Evolutionary conservation across 2,888 invertebrate genomes (phyloP).

Genomic region (Metallyticus violacea): DNA sequence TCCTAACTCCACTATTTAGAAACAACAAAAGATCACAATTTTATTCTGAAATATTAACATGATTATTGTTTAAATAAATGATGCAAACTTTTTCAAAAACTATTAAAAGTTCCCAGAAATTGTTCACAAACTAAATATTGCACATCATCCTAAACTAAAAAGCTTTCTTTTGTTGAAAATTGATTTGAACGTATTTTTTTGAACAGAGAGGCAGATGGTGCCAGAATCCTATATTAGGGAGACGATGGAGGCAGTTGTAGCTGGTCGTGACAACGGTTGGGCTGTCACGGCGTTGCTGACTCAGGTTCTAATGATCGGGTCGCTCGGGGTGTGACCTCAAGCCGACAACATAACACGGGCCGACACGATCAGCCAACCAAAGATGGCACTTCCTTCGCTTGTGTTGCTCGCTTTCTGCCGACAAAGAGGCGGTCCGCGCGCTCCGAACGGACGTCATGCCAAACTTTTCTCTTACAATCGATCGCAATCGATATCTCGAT

Average conservation of each 20-base stretch:
- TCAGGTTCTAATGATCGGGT: slow-evolving; percentile 22
- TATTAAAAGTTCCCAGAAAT: too few relatives aligned
- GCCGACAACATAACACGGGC: background rate
- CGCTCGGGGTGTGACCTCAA: slow-evolving; percentile 7
- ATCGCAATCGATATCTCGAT: background rate
- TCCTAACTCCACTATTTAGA: too few relatives aligned
- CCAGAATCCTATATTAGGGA: background rate
- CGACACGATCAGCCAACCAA: background rate
- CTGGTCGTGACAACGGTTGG: background rate
- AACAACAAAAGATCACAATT: too few relatives aligned
- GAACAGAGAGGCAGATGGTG: background rate
- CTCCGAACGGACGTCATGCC: background rate
- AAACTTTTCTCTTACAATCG: background rate
- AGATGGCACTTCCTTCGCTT: background rate
- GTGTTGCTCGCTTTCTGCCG: too few relatives aligned
- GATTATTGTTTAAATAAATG: too few relatives aligned
- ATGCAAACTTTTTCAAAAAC: too few relatives aligned
- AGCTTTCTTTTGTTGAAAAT: too few relatives aligned
- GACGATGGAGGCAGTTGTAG: background rate
- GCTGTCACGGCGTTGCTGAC: slow-evolving; percentile 10
- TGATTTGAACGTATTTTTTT: too few relatives aligned
- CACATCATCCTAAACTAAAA: too few relatives aligned
- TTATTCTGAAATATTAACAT: too few relatives aligned
- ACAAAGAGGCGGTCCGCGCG: background rate
- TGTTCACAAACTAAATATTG: too few relatives aligned